These are phyloP conservation scores for Aphodius granarius DNA, from an alignment of 2,888 invertebrate species.

Conservation along the genomic window DNA sequence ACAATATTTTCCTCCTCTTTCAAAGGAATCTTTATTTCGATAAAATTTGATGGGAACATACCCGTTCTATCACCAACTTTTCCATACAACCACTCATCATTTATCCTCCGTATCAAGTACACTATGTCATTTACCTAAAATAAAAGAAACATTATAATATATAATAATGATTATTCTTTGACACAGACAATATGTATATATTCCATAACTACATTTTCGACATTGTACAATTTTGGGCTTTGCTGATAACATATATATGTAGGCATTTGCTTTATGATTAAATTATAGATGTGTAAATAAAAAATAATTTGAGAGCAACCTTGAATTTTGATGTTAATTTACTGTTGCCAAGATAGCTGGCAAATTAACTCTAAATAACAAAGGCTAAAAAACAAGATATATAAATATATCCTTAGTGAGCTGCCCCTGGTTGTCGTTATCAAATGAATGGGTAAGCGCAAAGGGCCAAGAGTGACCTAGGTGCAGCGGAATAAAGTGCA, in stretches of 20 bases:
- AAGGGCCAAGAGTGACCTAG: too few relatives aligned
- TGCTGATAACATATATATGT: too few relatives aligned
- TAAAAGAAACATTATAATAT: constrained; percentile 26
- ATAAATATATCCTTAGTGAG: background rate
- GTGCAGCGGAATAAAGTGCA: too few relatives aligned
- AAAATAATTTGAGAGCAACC: too few relatives aligned
- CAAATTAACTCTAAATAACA: background rate
- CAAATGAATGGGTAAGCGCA: too few relatives aligned
- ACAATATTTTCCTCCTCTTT: constrained; percentile 55
- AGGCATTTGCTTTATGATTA: too few relatives aligned
- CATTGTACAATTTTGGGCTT: background rate
- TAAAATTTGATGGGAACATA: constrained; percentile 80
- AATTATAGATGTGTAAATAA: too few relatives aligned
- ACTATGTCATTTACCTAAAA: constrained; percentile 74
- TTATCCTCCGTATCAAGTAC: constrained; percentile 68
- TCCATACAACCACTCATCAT: constrained; percentile 81
- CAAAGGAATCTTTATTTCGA: constrained; percentile 74
- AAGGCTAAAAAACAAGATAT: background rate
- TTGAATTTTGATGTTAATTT: background rate
- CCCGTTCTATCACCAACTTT: constrained; percentile 67
- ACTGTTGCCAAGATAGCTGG: background rate
- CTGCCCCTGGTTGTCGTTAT: too few relatives aligned
- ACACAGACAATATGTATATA: too few relatives aligned
- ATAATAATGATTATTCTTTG: too few relatives aligned
- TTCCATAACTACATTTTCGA: too few relatives aligned